Evolutionary conservation across 2,888 invertebrate species (phyloP), one percentile per base, ranked within the genome.

Genomic region (Hipparchia sbordonii): DNA sequence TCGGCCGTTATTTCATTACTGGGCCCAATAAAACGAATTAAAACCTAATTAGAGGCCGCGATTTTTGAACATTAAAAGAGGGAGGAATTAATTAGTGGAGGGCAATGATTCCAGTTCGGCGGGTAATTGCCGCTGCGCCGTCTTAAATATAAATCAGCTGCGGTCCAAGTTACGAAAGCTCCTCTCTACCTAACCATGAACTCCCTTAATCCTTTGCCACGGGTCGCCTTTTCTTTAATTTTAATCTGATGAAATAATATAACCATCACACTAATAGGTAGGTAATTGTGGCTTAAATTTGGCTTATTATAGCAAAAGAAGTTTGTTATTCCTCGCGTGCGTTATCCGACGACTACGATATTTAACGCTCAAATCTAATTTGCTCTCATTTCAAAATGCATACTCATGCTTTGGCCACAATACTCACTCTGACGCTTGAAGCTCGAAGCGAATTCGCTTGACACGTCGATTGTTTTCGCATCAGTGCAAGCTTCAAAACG

Each of bases 61-160:
- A 93, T 93, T 93, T 93, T 93, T 93, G 92, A 92, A 91, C 92
- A 92, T 93, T 92, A 92, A 92, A 89, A 87, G 90, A 90, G 91
- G 91, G 89, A 82, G 87, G 91, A 92, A 92, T 92, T 93, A 91
- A 93, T 93, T 93, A 92, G 90, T 86, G 87, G 87, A 89, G 90
- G 89, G 88, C 88, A 89, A 91, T 91, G 91, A 92, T 91, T 91
- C 89, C 90, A 88, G 88, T 89, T 91, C 89, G 88, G 87, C 87
- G 90, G 85, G 89, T 88, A 89, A 89, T 89, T 86, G 86, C 88
- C 85, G 88, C 84, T 82, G 83, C 82, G 83, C 84, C 84, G 85
- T 82, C 83, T 87, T 85, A 83, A 85, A 85, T 87, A 87, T 88
- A 87, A 87, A 88, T 88, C 89, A 23, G 62, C 63, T 8, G 52